Percentiles rank a stretch among this genome's conserved stretches.
These are phyloP conservation scores for Watsonalla cultraria DNA, from an alignment of 2,888 invertebrate genomes.

Conservation along the genomic window DNA sequence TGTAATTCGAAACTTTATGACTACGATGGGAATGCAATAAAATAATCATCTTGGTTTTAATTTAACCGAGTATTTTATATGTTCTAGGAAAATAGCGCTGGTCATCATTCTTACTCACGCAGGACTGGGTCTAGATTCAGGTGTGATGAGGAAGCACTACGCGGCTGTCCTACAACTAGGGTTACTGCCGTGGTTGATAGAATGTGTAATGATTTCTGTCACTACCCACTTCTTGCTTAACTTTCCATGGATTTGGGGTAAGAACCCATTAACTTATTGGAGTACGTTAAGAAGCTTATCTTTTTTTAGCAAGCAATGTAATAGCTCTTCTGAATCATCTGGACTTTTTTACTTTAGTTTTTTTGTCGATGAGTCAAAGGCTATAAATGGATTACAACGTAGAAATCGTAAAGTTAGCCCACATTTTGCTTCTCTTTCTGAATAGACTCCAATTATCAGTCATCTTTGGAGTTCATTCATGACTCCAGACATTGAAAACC, in stretches of 20 bases:
- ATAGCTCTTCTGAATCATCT: background rate
- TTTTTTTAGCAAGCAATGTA: background rate
- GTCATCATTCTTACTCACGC: conserved; percentile 91
- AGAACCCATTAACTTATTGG: conserved; percentile 10
- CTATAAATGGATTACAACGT: no score
- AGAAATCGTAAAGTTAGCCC: no score
- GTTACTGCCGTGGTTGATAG: conserved; percentile 86
- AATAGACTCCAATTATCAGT: no score
- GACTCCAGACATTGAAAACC: no score
- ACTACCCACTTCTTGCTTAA: conserved; percentile 82
- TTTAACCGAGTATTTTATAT: background rate
- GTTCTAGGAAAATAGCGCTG: conserved; percentile 86
- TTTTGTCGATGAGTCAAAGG: background rate
- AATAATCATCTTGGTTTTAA: no score
- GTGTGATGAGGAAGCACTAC: conserved; percentile 84
- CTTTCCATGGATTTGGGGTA: conserved; percentile 88
- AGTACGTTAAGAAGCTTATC: no score
- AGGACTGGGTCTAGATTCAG: conserved; percentile 89
- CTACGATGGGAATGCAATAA: no score
- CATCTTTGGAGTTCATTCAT: no score
- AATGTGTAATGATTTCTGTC: conserved; percentile 81
- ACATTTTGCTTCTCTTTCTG: no score
- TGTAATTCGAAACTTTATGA: no score
- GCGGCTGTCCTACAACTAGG: conserved; percentile 86
- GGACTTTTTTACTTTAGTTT: background rate